Evolutionary conservation across 2,113 vertebrate genomes (phyloP).

Genomic region (Gopherus flavomarginatus): DNA sequence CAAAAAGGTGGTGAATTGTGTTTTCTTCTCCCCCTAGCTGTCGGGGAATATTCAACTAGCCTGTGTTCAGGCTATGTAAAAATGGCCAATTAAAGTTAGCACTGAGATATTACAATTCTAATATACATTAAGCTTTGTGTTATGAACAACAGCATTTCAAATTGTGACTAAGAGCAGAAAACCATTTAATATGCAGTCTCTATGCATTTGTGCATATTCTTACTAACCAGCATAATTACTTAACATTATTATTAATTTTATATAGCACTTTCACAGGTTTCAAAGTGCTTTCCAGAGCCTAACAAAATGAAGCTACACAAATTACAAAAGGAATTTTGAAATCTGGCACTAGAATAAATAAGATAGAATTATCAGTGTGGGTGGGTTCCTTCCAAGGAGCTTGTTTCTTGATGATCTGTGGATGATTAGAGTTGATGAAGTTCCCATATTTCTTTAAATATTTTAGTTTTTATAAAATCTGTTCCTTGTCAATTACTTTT

Average conservation of each 20-base stretch:
- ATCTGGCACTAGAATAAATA: constrained; percentile 53
- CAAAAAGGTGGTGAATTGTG: background rate
- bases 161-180: background rate
- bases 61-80: constrained; percentile 6
- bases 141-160: constrained; percentile 15
- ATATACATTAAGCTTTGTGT: background rate
- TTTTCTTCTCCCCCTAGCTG: constrained; percentile 9
- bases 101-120: background rate
- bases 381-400: background rate
- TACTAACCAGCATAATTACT: background rate
- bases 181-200: background rate
- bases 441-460: constrained; percentile 47
- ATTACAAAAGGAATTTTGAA: constrained; percentile 41
- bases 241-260: background rate
- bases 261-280: background rate
- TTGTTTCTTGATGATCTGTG: constrained; percentile 48
- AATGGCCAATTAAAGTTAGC: constrained; percentile 1
- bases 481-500: constrained; percentile 68
- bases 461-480: constrained; percentile 74
- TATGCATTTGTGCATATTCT: background rate
- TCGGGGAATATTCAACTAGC: background rate
- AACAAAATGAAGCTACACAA: constrained; percentile 46
- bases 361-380: constrained; percentile 62
- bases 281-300: constrained; percentile 26
- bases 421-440: constrained; percentile 51